Conservation (phyloP, 2,113 vertebrate species). For the Hemibagrus wyckioides region DNA sequence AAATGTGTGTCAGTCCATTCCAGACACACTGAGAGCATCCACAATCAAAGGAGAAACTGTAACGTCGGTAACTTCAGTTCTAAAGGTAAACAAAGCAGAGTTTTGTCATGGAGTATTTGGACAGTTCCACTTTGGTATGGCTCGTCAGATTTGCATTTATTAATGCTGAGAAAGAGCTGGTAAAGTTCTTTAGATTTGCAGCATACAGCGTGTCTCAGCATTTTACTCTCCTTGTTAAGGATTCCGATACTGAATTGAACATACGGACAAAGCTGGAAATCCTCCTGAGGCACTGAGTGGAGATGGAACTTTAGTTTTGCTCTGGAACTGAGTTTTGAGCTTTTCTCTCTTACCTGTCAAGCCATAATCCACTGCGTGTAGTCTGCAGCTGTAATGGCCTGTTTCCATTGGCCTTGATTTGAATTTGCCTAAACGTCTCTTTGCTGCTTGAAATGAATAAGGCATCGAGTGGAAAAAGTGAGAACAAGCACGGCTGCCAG, state of each 20-base stretch:
- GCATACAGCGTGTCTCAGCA: neutral
- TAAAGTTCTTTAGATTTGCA: neutral
- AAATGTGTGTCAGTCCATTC: neutral
- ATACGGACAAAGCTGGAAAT: neutral
- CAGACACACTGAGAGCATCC: neutral
- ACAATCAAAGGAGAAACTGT: neutral
- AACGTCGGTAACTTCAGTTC: neutral
- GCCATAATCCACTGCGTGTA: conserved; percentile 10
- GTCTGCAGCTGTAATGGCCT: conserved; percentile 1
- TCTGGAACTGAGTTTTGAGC: neutral
- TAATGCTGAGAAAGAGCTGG: conserved; percentile 10
- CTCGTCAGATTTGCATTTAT: conserved; percentile 12
- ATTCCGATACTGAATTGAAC: neutral
- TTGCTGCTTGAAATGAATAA: neutral
- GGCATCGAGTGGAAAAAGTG: conserved; percentile 24
- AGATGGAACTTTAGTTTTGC: conserved; percentile 7
- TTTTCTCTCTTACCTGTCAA: conserved; percentile 14
- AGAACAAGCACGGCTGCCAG: conserved; percentile 28
- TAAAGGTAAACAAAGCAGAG: neutral
- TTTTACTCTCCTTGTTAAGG: neutral
- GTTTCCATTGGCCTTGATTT: conserved; percentile 37
- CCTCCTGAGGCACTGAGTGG: neutral
- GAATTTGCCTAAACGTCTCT: conserved; percentile 23
- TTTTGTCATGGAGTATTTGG: neutral
- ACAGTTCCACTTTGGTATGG: neutral